Evolutionary conservation across 2,113 vertebrate species (phyloP).

Genomic region (Syngnathus typhle): DNA sequence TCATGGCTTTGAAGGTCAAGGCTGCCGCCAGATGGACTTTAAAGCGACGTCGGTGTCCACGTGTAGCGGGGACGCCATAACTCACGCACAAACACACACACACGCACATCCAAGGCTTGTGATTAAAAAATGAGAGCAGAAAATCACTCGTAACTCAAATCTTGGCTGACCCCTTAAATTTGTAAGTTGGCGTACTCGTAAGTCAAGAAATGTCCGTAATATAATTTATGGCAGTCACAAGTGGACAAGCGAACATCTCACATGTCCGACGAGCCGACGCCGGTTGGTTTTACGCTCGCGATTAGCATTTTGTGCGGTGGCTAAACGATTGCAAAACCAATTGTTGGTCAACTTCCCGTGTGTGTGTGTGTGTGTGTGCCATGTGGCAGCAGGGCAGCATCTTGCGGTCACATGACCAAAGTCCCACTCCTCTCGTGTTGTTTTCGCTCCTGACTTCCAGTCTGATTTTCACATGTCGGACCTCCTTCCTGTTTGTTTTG

Average conservation of each 20-base stretch:
- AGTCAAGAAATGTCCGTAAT: not conserved
- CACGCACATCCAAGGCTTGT: too few relatives aligned
- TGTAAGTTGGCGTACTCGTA: not conserved
- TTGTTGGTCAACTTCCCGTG: not conserved
- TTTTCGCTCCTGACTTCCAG: slow-evolving; percentile 1
- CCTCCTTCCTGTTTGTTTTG: not conserved
- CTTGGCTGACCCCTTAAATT: too few relatives aligned
- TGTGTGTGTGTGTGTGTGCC: not conserved
- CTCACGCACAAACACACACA: too few relatives aligned
- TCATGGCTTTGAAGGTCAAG: slow-evolving; percentile 43
- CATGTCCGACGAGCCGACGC: not conserved
- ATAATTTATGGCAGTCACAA: not conserved
- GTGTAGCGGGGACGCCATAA: not conserved
- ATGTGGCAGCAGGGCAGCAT: not conserved
- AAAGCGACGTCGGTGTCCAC: slow-evolving; percentile 12
- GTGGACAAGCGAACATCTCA: not conserved
- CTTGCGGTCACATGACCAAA: slow-evolving; percentile 1
- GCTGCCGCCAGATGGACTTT: slow-evolving; percentile 31
- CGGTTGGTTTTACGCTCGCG: not conserved
- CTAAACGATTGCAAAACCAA: not conserved
- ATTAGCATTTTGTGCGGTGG: not conserved
- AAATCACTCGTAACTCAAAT: too few relatives aligned
- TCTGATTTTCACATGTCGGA: not conserved
- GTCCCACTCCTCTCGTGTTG: not conserved
- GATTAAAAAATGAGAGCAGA: too few relatives aligned